Conservation (phyloP, 2,113 vertebrate species). For the Pachypanchax playfairii region DNA sequence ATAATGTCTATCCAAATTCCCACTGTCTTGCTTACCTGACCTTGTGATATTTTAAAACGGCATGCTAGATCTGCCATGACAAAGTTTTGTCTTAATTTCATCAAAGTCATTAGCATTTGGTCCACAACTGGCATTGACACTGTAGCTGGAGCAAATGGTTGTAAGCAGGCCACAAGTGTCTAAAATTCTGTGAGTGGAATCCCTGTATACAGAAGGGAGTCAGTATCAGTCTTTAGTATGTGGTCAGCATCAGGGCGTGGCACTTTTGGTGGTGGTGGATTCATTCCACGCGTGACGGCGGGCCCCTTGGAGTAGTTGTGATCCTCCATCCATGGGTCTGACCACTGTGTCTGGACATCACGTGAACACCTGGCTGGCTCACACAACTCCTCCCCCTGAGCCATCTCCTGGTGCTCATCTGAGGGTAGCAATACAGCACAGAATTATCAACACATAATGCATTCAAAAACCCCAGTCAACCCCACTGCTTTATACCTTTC, state of each 20-base stretch:
- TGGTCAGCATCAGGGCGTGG: neutral
- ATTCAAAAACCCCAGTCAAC: too few species aligned
- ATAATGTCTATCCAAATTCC: neutral
- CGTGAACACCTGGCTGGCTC: neutral
- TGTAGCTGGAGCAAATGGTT: neutral
- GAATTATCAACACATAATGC: too few species aligned
- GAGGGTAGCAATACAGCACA: neutral
- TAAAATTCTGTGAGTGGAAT: neutral
- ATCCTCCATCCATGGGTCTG: neutral
- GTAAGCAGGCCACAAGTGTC: neutral
- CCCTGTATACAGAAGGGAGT: neutral
- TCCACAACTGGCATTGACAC: neutral
- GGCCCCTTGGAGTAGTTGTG: neutral
- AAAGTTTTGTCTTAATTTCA: conserved; percentile 6
- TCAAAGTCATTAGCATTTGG: neutral
- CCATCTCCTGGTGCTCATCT: neutral
- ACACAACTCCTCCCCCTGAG: neutral
- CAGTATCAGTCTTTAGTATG: neutral
- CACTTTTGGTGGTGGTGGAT: neutral
- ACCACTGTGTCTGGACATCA: conserved; percentile 9
- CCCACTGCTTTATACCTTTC: too few species aligned
- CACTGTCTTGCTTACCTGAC: neutral
- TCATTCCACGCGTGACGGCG: neutral
- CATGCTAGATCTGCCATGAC: conserved; percentile 2
- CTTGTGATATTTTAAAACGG: neutral